Evolutionary conservation across 2,888 invertebrate genomes (phyloP).

Genomic region (Tenthredo notha): DNA sequence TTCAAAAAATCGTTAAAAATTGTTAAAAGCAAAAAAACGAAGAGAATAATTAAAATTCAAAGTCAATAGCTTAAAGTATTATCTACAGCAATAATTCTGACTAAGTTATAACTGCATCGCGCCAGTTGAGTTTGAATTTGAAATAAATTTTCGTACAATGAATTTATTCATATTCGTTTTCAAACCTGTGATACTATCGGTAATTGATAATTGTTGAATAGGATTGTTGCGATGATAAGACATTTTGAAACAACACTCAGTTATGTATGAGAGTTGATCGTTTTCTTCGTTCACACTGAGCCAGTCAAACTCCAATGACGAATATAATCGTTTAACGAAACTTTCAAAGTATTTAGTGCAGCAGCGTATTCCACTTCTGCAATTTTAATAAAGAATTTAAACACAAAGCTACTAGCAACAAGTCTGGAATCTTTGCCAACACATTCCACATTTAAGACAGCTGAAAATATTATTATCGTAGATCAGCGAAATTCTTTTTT

Average conservation of each 20-base stretch:
- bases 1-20: neutral
- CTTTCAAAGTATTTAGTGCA: neutral
- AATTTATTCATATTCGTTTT: neutral
- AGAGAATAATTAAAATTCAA: neutral
- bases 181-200: neutral
- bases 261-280: neutral
- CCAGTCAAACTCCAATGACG: neutral
- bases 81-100: neutral
- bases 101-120: neutral
- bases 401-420: slow-evolving; percentile 11
- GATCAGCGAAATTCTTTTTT: neutral
- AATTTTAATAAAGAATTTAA: slow-evolving; percentile 20
- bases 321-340: neutral
- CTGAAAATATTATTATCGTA: slow-evolving; percentile 31
- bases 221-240: neutral
- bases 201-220: neutral
- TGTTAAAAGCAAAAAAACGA: neutral
- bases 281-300: neutral
- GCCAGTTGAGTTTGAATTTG: neutral
- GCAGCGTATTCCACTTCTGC: neutral
- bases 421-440: slow-evolving; percentile 43
- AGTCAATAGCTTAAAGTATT: neutral
- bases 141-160: neutral
- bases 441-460: slow-evolving; percentile 20
- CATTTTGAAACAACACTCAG: neutral